phyloP scores from a whole-genome alignment of 2,797 vertebrate genomes.

The Sebastes kiyomatsui region DNA sequence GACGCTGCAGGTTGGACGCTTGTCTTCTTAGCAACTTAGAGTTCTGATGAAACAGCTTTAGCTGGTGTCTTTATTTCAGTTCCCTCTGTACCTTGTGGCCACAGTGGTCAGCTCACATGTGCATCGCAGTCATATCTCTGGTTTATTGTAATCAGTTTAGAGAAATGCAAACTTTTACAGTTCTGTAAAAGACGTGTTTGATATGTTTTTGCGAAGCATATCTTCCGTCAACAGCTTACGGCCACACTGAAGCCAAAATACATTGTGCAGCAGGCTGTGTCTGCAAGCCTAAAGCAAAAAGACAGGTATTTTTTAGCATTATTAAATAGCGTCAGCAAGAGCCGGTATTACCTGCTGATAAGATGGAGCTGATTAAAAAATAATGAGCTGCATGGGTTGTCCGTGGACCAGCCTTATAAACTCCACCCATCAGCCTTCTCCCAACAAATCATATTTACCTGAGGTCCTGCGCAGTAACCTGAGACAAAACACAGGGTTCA shows the following conservation, averaged over 20 bases:
- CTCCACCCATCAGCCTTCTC: neutral
- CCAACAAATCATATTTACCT: neutral
- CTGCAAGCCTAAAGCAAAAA: neutral
- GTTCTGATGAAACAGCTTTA: neutral
- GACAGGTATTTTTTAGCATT: neutral
- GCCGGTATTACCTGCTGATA: neutral
- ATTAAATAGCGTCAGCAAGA: neutral
- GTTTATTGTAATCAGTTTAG: neutral
- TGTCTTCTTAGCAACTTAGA: neutral
- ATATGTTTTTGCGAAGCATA: too few species aligned
- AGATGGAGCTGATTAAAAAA: neutral
- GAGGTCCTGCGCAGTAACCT: neutral
- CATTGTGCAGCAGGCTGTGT: neutral
- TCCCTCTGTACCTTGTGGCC: neutral
- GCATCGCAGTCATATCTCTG: neutral
- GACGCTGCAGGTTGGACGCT: constrained; percentile 85
- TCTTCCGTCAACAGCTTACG: neutral
- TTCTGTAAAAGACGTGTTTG: neutral
- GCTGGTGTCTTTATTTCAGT: neutral
- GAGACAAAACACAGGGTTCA: neutral
- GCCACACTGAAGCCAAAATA: neutral
- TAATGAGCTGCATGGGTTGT: neutral
- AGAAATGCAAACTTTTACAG: neutral
- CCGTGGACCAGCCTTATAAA: neutral
- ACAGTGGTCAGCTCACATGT: neutral